A percentile compares a stretch with the other conserved stretches of the same genome.
Conservation (phyloP, 1,140 invertebrate species). For the Bombus balteatus region DNA sequence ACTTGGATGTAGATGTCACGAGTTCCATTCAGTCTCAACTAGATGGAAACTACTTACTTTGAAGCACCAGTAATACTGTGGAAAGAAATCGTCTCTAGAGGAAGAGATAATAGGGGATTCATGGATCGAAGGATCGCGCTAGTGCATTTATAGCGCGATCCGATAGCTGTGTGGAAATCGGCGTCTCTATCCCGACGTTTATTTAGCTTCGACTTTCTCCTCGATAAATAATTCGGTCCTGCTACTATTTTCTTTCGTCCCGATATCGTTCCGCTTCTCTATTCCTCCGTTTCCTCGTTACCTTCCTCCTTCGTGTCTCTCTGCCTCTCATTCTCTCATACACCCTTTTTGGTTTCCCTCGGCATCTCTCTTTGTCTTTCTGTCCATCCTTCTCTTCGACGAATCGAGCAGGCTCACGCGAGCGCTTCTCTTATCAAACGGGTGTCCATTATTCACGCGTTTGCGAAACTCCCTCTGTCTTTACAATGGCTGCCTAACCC, state of each 20-base stretch:
- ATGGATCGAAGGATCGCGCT: conserved; percentile 50
- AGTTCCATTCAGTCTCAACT: conserved; percentile 22
- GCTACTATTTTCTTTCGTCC: conserved; percentile 23
- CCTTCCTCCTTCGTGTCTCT: conserved; percentile 36
- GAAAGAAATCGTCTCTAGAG: conserved; percentile 32
- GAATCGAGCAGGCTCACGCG: conserved; percentile 76
- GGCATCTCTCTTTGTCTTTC: conserved; percentile 12
- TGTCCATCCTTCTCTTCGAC: conserved; percentile 36
- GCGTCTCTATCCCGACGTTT: conserved; percentile 71
- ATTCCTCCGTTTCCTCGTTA: background rate
- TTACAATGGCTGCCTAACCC: conserved; percentile 64
- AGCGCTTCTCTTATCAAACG: conserved; percentile 78
- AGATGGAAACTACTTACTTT: conserved; percentile 17
- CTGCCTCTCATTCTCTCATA: conserved; percentile 38
- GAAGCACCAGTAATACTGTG: conserved; percentile 1
- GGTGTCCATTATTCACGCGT: conserved; percentile 80
- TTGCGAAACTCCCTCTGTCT: conserved; percentile 65
- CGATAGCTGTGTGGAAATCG: conserved; percentile 74
- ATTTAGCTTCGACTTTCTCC: conserved; percentile 78
- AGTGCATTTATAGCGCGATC: conserved; percentile 30
- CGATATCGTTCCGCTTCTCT: conserved; percentile 2
- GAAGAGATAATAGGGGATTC: conserved; percentile 63
- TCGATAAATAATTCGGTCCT: conserved; percentile 78
- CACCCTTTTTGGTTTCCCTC: conserved; percentile 41
- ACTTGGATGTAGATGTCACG: too few relatives aligned